Evolutionary conservation across 2,888 invertebrate genomes (phyloP), one percentile per base, ranked within the genome.

Genomic region (Ligdia adustata): DNA sequence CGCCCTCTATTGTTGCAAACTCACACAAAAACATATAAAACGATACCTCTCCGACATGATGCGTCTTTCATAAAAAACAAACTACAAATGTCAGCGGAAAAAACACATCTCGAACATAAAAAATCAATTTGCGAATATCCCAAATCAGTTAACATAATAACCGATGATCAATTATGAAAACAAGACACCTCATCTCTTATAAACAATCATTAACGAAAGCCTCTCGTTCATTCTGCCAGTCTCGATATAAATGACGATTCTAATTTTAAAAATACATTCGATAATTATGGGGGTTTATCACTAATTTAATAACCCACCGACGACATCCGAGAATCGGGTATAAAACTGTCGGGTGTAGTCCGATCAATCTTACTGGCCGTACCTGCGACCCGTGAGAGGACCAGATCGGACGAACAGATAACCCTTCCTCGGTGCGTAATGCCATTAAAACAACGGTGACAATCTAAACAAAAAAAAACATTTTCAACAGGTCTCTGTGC

Each of bases 371-470:
- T 89, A 81, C 70, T 75, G 71, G 61, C n/a, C 65, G 68, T 87
- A 87, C 87, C 86, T 85, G 83, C 50, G 60, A 58, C 60, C 72
- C 71, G 34, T 15, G 6, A 22, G 22, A 6, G 56, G 32, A 7
- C 27, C 69, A 85, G 88, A 89, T 89, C 87, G 89, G 87, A 64
- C 79, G 79, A 70, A 57, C 55, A 82, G 90, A 90, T 90, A 90
- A 89, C 88, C 88, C 88, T 86, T 84, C 88, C 77, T 82, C 83
- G 75, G 82, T 85, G 86, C 89, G 86, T 88, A 89, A 87, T 88
- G 79, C 88, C 90, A 90, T 89, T 90, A 89, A 90, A 88, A 88
- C 90, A 90, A 89, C 89, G 88, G 89, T 89, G 90, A 90, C 90
- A 89, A 88, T 85, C 80, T 79, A 70, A 84, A 82, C 82, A 87